These are phyloP conservation scores for Neosalanx taihuensis DNA, from an alignment of 2,797 vertebrate species.

Conservation along the genomic window DNA sequence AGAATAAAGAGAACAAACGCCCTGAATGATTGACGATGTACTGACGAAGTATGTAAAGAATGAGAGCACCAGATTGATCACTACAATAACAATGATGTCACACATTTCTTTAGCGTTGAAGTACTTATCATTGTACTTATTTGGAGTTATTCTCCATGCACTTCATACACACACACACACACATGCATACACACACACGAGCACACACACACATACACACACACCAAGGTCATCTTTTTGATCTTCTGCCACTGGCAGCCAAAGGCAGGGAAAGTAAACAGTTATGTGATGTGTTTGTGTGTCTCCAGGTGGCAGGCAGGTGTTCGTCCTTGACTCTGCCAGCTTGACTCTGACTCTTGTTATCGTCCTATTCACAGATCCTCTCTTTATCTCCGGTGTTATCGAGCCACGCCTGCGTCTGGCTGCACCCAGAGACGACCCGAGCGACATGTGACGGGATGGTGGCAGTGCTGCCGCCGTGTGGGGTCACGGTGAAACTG, in stretches of 20 bases:
- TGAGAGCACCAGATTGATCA: too few species aligned
- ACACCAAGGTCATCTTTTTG: not conserved
- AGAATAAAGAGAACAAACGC: too few species aligned
- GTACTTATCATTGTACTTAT: too few species aligned
- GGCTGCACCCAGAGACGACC: not conserved
- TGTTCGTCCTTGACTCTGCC: not conserved
- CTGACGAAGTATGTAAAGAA: too few species aligned
- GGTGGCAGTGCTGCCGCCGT: not conserved
- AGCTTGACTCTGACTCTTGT: not conserved
- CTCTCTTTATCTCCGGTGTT: not conserved
- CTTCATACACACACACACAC: not conserved
- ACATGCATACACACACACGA: not conserved
- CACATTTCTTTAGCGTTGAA: too few species aligned
- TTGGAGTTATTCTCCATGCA: not conserved
- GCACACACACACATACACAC: not conserved
- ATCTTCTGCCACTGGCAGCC: not conserved
- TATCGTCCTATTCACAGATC: not conserved
- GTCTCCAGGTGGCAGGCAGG: not conserved
- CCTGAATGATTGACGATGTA: too few species aligned
- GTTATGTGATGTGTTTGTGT: not conserved
- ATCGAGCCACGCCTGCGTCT: not conserved
- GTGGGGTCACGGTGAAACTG: not conserved
- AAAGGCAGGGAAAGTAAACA: too few species aligned
- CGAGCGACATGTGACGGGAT: not conserved
- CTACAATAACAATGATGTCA: too few species aligned